These are phyloP conservation scores for Acrocephalus kingi DNA, from an alignment of 2,113 vertebrate species.

Conservation along the genomic window DNA sequence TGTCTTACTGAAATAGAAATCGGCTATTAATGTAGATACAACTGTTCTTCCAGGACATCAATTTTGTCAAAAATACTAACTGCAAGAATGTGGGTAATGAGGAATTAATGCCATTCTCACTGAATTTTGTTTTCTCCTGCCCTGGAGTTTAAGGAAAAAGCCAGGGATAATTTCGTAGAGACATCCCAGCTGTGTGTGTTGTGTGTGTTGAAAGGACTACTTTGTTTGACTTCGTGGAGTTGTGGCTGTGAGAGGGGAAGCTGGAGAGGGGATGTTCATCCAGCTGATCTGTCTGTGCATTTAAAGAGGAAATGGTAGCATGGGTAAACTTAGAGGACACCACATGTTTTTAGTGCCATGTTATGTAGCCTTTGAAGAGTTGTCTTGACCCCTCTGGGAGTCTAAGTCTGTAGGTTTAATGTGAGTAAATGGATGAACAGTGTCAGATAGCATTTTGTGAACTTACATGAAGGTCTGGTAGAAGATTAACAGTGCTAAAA, in stretches of 20 bases:
- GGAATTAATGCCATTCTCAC: neutral
- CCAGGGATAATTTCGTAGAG: neutral
- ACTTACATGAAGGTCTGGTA: neutral
- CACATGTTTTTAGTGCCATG: neutral
- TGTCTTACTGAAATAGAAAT: neutral
- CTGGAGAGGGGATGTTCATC: neutral
- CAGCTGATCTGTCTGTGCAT: neutral
- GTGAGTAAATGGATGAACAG: neutral
- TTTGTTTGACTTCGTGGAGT: neutral
- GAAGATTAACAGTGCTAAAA: neutral
- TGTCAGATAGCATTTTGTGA: neutral
- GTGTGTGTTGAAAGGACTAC: accelerated
- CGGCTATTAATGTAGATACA: neutral
- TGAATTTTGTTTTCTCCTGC: neutral
- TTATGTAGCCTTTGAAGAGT: neutral
- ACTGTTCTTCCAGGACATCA: neutral
- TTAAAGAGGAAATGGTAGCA: accelerated
- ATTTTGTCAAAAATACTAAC: neutral
- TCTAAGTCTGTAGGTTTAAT: neutral
- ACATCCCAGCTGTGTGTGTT: neutral
- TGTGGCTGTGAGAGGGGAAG: neutral
- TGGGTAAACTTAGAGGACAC: neutral
- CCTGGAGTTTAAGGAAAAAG: neutral
- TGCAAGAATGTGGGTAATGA: neutral
- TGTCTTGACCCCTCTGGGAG: neutral